These are phyloP conservation scores for Limnephilus rhombicus DNA, from an alignment of 2,888 invertebrate genomes.

Conservation along the genomic window DNA sequence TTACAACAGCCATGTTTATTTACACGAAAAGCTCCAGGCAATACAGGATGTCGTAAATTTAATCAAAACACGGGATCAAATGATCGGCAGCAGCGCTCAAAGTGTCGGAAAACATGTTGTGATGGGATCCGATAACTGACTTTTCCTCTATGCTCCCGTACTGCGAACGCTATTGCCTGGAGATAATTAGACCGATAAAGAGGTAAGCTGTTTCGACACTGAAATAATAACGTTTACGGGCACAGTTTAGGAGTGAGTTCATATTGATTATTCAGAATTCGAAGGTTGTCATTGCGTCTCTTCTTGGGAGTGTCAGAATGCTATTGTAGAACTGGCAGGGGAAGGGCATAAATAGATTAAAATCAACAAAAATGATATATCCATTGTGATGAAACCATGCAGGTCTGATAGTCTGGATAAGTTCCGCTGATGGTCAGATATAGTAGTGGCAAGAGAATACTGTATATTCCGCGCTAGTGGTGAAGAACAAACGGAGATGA, in stretches of 20 bases:
- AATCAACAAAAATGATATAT: no score
- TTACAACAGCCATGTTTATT: neutral
- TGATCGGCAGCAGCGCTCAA: neutral
- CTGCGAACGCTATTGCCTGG: neutral
- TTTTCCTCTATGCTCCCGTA: neutral
- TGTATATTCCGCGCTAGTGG: no score
- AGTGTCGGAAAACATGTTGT: neutral
- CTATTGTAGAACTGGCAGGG: no score
- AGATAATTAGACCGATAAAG: neutral
- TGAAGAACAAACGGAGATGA: no score
- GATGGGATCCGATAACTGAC: neutral
- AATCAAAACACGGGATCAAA: conserved; percentile 4
- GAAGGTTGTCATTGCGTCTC: no score
- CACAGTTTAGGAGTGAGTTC: neutral
- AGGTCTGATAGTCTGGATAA: no score
- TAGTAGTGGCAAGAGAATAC: no score
- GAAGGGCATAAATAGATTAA: no score
- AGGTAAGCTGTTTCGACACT: neutral
- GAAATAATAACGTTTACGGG: neutral
- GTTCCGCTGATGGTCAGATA: no score
- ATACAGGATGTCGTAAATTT: neutral
- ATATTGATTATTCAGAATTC: no score
- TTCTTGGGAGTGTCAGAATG: no score
- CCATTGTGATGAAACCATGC: no score
- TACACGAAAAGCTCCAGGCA: neutral